A percentile compares a stretch with the other conserved stretches of the same genome.
Conservation (phyloP, 2,113 vertebrate genomes). For the Corapipo altera region DNA sequence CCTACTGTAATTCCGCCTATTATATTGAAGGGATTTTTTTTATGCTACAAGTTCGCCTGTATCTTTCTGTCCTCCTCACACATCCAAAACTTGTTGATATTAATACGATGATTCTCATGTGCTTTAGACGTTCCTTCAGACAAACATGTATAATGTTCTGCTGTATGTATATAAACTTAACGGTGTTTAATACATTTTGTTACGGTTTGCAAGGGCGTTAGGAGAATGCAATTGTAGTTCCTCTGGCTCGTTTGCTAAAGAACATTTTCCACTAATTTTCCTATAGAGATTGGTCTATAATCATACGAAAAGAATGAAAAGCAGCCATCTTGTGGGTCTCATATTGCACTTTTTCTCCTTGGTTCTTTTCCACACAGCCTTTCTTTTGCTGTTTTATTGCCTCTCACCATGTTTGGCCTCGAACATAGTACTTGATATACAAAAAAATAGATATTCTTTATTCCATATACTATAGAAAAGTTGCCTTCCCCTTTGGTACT, state of each 20-base stretch:
- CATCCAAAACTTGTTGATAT: neutral
- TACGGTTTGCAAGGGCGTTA: neutral
- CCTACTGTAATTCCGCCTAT: neutral
- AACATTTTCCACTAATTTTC: conserved; percentile 55
- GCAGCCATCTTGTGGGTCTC: conserved; percentile 71
- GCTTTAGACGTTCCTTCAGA: neutral
- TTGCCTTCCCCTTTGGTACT: neutral
- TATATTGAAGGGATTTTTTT: neutral
- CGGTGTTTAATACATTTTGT: neutral
- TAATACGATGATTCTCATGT: neutral
- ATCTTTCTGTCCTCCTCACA: neutral
- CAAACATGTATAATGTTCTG: neutral
- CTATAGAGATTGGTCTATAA: neutral
- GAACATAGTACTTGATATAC: neutral
- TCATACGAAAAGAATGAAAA: conserved; percentile 38
- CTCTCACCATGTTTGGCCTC: conserved; percentile 21
- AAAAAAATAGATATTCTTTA: neutral
- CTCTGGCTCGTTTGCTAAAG: conserved; percentile 8
- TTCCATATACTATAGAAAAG: neutral
- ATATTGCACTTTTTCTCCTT: conserved; percentile 28
- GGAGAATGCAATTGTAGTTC: neutral
- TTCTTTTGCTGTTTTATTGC: neutral
- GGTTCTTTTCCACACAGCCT: neutral
- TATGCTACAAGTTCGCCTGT: neutral
- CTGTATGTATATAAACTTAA: neutral